Conservation (phyloP, 2,113 vertebrate genomes). For the Astatotilapia flaviijosephi region DNA sequence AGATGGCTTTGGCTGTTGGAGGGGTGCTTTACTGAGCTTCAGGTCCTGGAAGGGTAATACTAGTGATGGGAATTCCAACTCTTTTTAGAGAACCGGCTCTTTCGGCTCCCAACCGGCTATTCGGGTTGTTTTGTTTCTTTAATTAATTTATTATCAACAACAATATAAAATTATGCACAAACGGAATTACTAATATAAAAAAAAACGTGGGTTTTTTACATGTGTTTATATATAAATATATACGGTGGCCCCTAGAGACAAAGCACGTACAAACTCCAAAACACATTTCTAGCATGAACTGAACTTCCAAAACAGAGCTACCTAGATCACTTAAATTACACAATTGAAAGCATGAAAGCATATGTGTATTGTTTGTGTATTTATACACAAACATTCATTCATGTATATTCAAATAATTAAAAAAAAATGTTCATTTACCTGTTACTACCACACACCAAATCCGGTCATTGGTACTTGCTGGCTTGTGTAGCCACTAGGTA, state of each 20-base stretch:
- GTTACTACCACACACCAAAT: no score
- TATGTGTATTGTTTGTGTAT: neutral
- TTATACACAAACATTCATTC: neutral
- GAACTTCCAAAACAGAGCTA: neutral
- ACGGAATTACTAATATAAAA: neutral
- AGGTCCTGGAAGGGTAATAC: neutral
- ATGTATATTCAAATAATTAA: accelerated
- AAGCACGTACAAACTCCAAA: neutral
- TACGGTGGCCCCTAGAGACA: neutral
- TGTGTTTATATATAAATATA: neutral
- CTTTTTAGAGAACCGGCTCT: neutral
- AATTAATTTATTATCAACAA: neutral
- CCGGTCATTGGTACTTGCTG: accelerated
- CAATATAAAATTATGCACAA: neutral
- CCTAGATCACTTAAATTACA: neutral
- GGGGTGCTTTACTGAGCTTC: neutral
- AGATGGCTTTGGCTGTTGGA: neutral
- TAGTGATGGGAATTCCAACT: neutral
- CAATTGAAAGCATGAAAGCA: neutral
- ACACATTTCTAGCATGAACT: neutral
- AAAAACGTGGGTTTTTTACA: accelerated
- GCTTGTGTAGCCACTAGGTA: no score
- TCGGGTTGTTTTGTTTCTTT: neutral
- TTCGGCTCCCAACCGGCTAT: no score
- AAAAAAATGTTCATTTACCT: no score